phyloP scores from a whole-genome alignment of 1,140 invertebrate genomes.

The Tribolium castaneum region DNA sequence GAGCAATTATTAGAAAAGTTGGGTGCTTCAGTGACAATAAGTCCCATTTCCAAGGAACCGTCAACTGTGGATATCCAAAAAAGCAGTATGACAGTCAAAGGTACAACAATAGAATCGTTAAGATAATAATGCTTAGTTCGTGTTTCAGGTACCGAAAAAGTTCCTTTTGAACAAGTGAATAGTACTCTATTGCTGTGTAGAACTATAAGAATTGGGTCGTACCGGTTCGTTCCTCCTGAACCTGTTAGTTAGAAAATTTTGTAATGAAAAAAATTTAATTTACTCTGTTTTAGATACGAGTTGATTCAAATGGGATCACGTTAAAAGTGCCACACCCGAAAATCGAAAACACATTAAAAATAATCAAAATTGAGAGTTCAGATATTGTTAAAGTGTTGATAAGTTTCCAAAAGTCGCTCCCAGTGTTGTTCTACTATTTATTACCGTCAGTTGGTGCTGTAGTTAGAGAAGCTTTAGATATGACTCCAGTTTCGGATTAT shows the following conservation, averaged over 20 bases:
- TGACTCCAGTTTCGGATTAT: slow-evolving; percentile 72
- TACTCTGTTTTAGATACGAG: slow-evolving; percentile 66
- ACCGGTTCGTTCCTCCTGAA: slow-evolving; percentile 77
- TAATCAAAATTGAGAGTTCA: slow-evolving; percentile 71
- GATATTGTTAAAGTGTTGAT: slow-evolving; percentile 79
- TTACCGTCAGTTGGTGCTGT: slow-evolving; percentile 72
- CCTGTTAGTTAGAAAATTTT: slow-evolving; percentile 65
- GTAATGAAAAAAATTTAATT: background rate
- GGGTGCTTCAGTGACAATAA: slow-evolving; percentile 53
- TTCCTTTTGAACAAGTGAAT: background rate
- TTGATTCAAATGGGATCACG: slow-evolving; percentile 74
- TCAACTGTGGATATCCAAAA: slow-evolving; percentile 57
- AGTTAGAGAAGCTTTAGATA: slow-evolving; percentile 76
- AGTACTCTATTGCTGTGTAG: slow-evolving; percentile 67
- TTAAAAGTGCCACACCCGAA: slow-evolving; percentile 75
- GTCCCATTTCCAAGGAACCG: slow-evolving; percentile 58
- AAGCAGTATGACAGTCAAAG: background rate
- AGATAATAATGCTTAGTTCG: background rate
- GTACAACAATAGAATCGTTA: background rate
- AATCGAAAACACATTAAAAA: slow-evolving; percentile 69
- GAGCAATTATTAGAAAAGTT: slow-evolving; percentile 53
- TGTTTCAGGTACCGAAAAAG: slow-evolving; percentile 12
- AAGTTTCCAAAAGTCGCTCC: slow-evolving; percentile 78
- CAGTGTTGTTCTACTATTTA: slow-evolving; percentile 83
- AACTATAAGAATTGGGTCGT: slow-evolving; percentile 83